Conservation (phyloP, 2,797 vertebrate species). For the Molothrus ater region DNA sequence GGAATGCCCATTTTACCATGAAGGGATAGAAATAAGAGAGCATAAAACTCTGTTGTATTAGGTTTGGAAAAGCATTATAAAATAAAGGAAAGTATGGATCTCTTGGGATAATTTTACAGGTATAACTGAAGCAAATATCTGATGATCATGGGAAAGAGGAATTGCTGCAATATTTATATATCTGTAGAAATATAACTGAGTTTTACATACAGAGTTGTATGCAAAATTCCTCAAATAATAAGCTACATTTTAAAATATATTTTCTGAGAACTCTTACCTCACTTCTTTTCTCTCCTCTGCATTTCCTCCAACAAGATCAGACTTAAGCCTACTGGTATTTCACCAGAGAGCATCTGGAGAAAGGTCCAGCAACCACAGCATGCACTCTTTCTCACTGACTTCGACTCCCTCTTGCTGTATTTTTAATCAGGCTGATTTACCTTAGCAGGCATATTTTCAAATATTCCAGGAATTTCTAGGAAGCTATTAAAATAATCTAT, state of each 20-base stretch:
- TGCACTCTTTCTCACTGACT: not conserved
- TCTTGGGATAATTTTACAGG: not conserved
- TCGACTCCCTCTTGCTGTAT: not conserved
- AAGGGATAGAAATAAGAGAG: not conserved
- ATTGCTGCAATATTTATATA: not conserved
- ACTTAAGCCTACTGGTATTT: not conserved
- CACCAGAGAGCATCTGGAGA: not conserved
- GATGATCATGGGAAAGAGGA: not conserved
- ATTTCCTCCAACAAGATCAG: not conserved
- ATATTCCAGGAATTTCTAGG: slow-evolving; percentile 4
- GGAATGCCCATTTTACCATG: not conserved
- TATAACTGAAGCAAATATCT: not conserved
- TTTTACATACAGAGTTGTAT: not conserved
- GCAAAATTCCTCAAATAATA: not conserved
- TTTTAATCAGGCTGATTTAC: slow-evolving; percentile 9
- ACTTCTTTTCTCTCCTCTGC: not conserved
- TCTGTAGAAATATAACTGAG: not conserved
- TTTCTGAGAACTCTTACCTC: not conserved
- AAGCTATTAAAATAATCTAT: slow-evolving; percentile 30
- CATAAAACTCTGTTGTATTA: not conserved
- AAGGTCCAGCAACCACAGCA: not conserved
- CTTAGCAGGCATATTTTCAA: slow-evolving; percentile 4
- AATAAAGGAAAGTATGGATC: not conserved
- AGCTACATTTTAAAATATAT: not conserved
- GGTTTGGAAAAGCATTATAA: not conserved